Conservation (phyloP, 2,888 invertebrate species). For the Copidosoma aretas region DNA sequence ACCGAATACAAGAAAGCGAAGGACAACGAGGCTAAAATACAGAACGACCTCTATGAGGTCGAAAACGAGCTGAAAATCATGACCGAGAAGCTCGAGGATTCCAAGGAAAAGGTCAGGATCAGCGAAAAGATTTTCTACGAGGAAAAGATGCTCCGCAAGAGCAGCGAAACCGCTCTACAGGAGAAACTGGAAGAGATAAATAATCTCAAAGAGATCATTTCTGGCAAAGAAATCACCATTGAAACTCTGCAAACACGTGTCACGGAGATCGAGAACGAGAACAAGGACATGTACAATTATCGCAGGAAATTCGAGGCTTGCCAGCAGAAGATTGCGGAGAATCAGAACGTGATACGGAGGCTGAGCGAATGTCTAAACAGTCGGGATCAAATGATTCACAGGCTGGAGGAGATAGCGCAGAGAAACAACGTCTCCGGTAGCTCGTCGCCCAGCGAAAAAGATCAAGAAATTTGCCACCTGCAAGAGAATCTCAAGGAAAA, state of each 20-base stretch:
- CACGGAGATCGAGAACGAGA: constrained; percentile 55
- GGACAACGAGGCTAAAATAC: constrained; percentile 65
- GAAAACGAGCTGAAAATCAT: constrained; percentile 62
- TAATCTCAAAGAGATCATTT: constrained; percentile 62
- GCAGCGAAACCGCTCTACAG: constrained; percentile 61
- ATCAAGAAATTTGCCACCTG: constrained; percentile 67
- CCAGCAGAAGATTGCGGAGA: constrained; percentile 48
- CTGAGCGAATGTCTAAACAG: constrained; percentile 54
- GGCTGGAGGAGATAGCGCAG: constrained; percentile 56
- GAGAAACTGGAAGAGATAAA: constrained; percentile 64
- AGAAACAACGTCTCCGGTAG: constrained; percentile 50
- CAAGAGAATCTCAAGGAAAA: constrained; percentile 69
- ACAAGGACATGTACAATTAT: constrained; percentile 57
- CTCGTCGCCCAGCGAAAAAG: constrained; percentile 54
- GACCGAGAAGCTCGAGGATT: constrained; percentile 65
- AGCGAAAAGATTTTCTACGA: constrained; percentile 66
- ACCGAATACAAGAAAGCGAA: constrained; percentile 66
- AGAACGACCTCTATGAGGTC: constrained; percentile 67
- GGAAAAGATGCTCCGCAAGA: constrained; percentile 18
- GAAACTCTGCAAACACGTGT: constrained; percentile 53
- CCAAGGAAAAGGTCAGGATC: constrained; percentile 64
- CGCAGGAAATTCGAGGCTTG: constrained; percentile 63
- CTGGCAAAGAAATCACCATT: constrained; percentile 54
- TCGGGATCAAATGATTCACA: constrained; percentile 53
- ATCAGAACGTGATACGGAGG: constrained; percentile 51